A percentile compares a stretch with the other conserved stretches of the same genome.
Evolutionary conservation across 2,797 vertebrate species (phyloP).

Genomic region (Eulemur coronatus): DNA sequence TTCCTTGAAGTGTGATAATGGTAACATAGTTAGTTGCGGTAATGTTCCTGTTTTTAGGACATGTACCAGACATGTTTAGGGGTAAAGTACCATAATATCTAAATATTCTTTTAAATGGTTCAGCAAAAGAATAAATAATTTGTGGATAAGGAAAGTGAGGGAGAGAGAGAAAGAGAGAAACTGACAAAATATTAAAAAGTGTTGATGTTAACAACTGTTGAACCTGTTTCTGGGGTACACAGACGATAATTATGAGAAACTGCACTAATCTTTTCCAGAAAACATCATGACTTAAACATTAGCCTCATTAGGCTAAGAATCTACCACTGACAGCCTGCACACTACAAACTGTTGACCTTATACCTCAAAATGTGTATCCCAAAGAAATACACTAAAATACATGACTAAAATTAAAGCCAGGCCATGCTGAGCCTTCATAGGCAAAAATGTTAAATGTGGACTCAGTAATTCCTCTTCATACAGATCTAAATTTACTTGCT

Average conservation of each 20-base stretch:
- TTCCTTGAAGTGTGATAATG: neutral
- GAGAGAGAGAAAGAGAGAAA: neutral
- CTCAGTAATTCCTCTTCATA: neutral
- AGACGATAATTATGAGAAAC: neutral
- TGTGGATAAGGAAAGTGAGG: neutral
- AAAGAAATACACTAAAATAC: neutral
- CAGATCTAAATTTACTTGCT: neutral
- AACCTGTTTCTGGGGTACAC: neutral
- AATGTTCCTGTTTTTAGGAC: neutral
- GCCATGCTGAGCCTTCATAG: neutral
- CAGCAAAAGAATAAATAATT: neutral
- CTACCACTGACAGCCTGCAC: neutral
- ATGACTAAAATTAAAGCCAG: neutral
- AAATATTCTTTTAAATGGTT: neutral
- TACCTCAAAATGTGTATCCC: neutral
- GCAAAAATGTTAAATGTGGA: neutral
- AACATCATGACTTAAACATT: neutral
- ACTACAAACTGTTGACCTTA: neutral
- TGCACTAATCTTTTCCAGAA: neutral
- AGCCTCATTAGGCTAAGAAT: neutral
- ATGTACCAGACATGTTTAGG: neutral
- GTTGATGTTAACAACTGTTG: neutral
- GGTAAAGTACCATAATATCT: neutral
- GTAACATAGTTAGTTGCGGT: neutral
- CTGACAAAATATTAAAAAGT: neutral